Evolutionary conservation across 2,113 vertebrate species (phyloP).

Genomic region (Hippolais icterina): DNA sequence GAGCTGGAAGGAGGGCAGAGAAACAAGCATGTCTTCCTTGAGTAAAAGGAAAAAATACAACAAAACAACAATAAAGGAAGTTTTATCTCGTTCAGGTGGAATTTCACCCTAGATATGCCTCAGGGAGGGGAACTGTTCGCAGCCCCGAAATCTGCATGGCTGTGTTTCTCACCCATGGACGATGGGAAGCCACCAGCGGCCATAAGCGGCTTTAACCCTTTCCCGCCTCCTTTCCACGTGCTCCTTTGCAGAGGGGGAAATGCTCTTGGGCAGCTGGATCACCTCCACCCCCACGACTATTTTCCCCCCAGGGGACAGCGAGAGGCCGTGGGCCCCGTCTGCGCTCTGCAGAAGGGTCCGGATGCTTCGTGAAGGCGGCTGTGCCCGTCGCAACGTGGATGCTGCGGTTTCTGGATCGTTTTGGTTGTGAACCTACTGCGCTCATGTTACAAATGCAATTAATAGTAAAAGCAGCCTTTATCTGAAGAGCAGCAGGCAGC

Average conservation of each 20-base stretch:
- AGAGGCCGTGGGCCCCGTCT: background rate
- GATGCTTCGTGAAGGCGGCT: background rate
- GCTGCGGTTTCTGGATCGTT: background rate
- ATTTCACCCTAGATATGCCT: background rate
- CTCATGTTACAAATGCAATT: constrained; percentile 57
- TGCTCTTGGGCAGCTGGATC: background rate
- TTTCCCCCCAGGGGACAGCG: background rate
- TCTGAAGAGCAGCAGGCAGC: constrained; percentile 39
- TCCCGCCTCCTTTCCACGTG: background rate
- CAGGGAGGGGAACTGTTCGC: background rate
- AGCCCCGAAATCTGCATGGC: background rate
- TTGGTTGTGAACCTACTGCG: background rate
- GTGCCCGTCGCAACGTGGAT: background rate
- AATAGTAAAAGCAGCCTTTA: constrained; percentile 51
- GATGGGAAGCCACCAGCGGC: background rate
- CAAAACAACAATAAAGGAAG: rapidly evolving
- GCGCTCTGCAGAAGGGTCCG: background rate
- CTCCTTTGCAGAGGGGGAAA: background rate
- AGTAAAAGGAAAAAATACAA: background rate
- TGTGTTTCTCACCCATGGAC: background rate
- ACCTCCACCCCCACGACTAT: background rate
- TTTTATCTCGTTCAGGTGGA: background rate
- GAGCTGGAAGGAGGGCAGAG: background rate
- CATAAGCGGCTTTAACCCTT: background rate
- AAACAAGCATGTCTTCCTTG: background rate